Conservation (phyloP, 2,113 vertebrate genomes). For the Nesoenas mayeri region DNA sequence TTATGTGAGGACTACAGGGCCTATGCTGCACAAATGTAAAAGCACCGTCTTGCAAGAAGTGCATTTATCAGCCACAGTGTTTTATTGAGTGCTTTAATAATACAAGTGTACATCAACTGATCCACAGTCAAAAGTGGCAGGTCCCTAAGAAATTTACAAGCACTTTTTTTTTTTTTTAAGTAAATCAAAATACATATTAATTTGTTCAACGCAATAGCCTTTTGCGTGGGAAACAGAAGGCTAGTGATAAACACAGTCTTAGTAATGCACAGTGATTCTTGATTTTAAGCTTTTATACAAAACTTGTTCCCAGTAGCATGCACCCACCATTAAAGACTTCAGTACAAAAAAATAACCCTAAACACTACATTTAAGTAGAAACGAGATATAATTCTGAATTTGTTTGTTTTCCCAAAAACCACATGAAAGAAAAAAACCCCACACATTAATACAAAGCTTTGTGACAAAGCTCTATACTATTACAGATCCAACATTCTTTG, state of each 20-base stretch:
- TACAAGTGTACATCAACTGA: constrained; percentile 98
- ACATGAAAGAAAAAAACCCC: constrained; percentile 73
- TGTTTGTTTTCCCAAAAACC: constrained; percentile 76
- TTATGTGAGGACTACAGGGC: background rate
- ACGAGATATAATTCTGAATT: constrained; percentile 86
- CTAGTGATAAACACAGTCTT: constrained; percentile 84
- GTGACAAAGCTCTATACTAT: constrained; percentile 89
- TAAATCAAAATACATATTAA: constrained; percentile 91
- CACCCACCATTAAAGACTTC: constrained; percentile 89
- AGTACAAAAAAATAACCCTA: constrained; percentile 84
- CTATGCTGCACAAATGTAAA: constrained; percentile 8
- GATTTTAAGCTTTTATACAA: constrained; percentile 85
- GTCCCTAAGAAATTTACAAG: constrained; percentile 98
- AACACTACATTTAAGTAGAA: constrained; percentile 84
- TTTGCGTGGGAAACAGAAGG: constrained; percentile 83
- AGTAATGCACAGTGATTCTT: constrained; percentile 86
- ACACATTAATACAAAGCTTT: constrained; percentile 90
- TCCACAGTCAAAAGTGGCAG: constrained; percentile 92
- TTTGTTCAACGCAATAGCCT: constrained; percentile 89
- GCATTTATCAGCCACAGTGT: constrained; percentile 91
- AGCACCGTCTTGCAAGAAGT: constrained; percentile 28
- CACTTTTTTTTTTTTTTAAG: constrained; percentile 84
- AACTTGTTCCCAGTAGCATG: constrained; percentile 92
- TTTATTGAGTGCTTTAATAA: constrained; percentile 99
- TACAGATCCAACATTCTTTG: constrained; percentile 85